Evolutionary conservation across 2,888 invertebrate genomes (phyloP), one percentile per base, ranked within the genome.

Genomic region (Xylota segnis): DNA sequence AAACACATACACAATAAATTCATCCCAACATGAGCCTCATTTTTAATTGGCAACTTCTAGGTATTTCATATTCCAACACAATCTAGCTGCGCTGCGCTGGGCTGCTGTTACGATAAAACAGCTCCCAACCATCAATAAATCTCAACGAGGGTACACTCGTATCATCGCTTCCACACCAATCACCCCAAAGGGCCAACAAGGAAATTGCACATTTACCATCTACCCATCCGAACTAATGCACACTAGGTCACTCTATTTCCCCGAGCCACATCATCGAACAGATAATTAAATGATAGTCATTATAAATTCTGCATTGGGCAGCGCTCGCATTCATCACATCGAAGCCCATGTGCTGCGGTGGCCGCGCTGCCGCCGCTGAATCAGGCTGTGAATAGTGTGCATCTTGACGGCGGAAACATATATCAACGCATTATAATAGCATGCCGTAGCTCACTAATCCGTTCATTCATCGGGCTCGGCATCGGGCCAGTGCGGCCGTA

Each of bases 391-490:
- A 70, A 40, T 65, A 56, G 82, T 72, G 75, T 75, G 81, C 75
- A 82, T 72, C 72, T 71, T 86, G 81, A 86, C 68, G 66, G 82
- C 72, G 82, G 86, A 82, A 81, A 86, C 86, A 86, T 86, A 82
- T 77, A 77, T 86, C 86, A 86, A 86, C 76, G 86, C 82, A 82
- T 77, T 86, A 63, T 86, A 86, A 86, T 82, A 82, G 86, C 72
- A 77, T 56, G 77, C 82, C 76, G 86, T 86, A 86, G 82, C 86
- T 82, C 76, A 82, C 82, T 72, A 76, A 82, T 81, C 54, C 59
- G 66, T 86, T 86, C 86, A 81, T 81, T 72, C 81, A 78, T 84
- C 76, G 77, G 77, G 65, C 37, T 34, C 34, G 6, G 54, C 65
- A n/a, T n/a, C 16, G 37, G 45, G 70, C 56, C 52, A 47, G 78